phyloP scores from a whole-genome alignment of 2,888 invertebrate species.

The Pyrrhosoma nymphula region DNA sequence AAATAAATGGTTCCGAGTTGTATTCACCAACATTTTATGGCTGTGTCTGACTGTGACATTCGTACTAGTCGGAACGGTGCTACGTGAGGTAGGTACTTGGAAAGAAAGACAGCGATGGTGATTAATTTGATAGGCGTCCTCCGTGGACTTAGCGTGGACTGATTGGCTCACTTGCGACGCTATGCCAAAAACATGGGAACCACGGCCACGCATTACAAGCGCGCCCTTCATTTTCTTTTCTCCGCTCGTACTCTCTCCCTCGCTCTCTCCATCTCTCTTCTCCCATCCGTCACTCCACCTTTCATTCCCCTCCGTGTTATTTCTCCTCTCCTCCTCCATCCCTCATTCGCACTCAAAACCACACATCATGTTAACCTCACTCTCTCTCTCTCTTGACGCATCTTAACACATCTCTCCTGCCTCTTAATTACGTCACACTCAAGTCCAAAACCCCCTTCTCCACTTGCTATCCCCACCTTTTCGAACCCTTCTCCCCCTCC shows the following conservation, averaged over 20 bases:
- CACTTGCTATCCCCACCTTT: not conserved
- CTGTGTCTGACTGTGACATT: too few species aligned
- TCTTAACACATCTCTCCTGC: not conserved
- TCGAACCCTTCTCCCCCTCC: not conserved
- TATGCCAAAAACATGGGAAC: not conserved
- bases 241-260: not conserved
- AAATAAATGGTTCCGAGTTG: too few species aligned
- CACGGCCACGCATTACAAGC: not conserved
- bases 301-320: not conserved
- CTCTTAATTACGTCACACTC: conserved; percentile 25
- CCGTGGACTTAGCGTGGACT: too few species aligned
- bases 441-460: too few species aligned
- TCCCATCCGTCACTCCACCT: not conserved
- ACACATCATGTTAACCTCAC: not conserved
- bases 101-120: too few species aligned
- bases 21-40: too few species aligned
- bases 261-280: not conserved
- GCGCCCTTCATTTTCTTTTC: not conserved
- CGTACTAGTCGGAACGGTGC: too few species aligned
- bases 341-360: not conserved
- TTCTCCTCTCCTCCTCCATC: not conserved
- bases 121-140: too few species aligned
- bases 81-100: too few species aligned
- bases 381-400: not conserved
- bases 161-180: too few species aligned